Evolutionary conservation across 2,888 invertebrate genomes (phyloP), one percentile per base, ranked within the genome.

Genomic region (Ectemnius continuus): DNA sequence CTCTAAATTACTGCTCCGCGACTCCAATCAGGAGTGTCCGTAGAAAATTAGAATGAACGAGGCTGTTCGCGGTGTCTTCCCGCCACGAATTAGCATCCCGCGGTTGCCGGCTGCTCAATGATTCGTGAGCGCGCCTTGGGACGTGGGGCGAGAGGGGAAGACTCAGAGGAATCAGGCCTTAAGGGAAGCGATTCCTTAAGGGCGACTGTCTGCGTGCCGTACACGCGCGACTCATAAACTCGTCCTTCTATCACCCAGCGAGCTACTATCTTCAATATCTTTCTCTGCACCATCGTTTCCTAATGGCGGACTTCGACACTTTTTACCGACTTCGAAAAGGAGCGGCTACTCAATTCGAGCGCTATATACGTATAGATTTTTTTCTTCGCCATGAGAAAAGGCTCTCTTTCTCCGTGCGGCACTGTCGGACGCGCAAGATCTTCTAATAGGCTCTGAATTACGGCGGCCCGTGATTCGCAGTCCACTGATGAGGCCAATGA

Each of bases 41-140:
- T 56, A 11, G 70, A 16, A 70, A 82, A 83, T 79, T 75, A 78
- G 70, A 75, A 75, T 58, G 68, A 78, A 82, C 75, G 79, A 67
- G 64, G 48, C 64, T 47, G 59, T 70, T 64, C 62, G 64, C 48
- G 64, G 65, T 61, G 36, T 11, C 36, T 36, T 66, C 64, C 8
- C 23, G 23, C 63, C 63, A 46, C 16, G 64, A 79, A 81, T 81
- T 67, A 79, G 65, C 63, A 60, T 76, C 67, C 57, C 47, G 68
- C 45, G 66, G 45, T 45, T 61, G 47, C 45, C 47, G 28, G 23
- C 20, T 57, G 62, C 36, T 36, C 36, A 36, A 59, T 61, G 20
- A 36, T 45, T 23, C 20, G 48, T 16, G 65, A 67, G 65, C 28
- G 48, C 45, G 68, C 57, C 5, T 23, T 23, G 23, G 3, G 3